A percentile compares a stretch with the other conserved stretches of the same genome.
Conservation (phyloP, 2,888 invertebrate genomes). For the Apoda limacodes region DNA sequence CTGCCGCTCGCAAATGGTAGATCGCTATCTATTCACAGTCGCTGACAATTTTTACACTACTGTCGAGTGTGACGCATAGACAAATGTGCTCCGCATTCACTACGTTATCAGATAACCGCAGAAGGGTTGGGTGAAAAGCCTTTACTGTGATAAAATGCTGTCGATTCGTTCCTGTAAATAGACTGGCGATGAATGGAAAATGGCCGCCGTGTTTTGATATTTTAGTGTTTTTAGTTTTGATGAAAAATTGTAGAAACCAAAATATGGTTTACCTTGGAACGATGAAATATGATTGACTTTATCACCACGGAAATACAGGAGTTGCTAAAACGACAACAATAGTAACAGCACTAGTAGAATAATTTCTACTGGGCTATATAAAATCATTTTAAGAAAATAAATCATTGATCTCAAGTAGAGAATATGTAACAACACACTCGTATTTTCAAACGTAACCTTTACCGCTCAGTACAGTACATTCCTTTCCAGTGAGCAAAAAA, state of each 20-base stretch:
- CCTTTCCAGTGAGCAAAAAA: conserved; percentile 40
- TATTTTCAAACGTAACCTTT: neutral
- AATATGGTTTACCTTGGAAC: too few relatives aligned
- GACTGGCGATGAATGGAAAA: conserved; percentile 55
- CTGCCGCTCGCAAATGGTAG: conserved; percentile 47
- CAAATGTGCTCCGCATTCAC: conserved; percentile 63
- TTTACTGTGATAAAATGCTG: conserved; percentile 49
- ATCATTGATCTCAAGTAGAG: too few relatives aligned
- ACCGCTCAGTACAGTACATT: conserved; percentile 33
- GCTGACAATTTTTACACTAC: conserved; percentile 67
- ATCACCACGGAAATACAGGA: too few relatives aligned
- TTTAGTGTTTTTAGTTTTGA: conserved; percentile 23
- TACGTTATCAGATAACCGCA: conserved; percentile 57
- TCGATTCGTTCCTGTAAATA: conserved; percentile 60
- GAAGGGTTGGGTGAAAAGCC: conserved; percentile 60
- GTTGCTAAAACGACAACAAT: too few relatives aligned
- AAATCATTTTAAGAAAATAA: too few relatives aligned
- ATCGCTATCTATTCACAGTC: conserved; percentile 60
- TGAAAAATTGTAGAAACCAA: conserved; percentile 1
- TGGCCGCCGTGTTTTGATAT: conserved; percentile 45
- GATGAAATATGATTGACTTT: too few relatives aligned
- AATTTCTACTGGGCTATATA: too few relatives aligned
- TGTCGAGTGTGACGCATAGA: conserved; percentile 54
- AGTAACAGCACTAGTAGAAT: too few relatives aligned
- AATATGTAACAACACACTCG: too few relatives aligned